Conservation (phyloP, 2,888 invertebrate genomes). For the Mamestra brassicae region DNA sequence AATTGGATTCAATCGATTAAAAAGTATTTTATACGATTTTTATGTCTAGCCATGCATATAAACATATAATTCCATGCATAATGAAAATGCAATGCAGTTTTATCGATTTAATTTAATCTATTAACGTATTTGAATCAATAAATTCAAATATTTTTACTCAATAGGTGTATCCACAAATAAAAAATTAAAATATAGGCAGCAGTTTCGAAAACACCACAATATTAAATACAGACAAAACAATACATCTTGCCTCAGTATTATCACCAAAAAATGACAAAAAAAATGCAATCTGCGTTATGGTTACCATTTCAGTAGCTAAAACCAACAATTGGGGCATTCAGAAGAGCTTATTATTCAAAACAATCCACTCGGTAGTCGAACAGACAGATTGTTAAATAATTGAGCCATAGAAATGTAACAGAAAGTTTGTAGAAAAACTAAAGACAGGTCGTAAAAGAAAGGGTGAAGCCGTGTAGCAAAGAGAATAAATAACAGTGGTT, state of each 20-base stretch:
- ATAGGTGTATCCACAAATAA: background rate
- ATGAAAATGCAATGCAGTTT: conserved; percentile 26
- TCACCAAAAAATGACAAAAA: conserved; percentile 16
- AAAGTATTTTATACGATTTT: conserved; percentile 19
- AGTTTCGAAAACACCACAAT: conserved; percentile 2
- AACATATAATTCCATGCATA: conserved; percentile 6
- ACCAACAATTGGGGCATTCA: conserved; percentile 45
- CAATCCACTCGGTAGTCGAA: conserved; percentile 34
- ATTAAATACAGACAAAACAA: conserved; percentile 1
- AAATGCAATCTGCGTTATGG: conserved; percentile 16
- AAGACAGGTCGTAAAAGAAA: conserved; percentile 47
- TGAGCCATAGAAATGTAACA: conserved; percentile 47
- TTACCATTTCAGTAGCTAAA: conserved; percentile 39
- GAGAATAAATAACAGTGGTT: conserved; percentile 13
- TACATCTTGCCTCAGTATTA: background rate
- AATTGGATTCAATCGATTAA: conserved; percentile 26
- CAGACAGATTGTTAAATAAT: conserved; percentile 50
- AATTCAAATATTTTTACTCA: background rate
- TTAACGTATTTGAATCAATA: conserved; percentile 12
- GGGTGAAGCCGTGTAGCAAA: conserved; percentile 7
- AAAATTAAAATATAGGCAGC: background rate
- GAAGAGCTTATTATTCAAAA: conserved; percentile 41
- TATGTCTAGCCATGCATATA: conserved; percentile 8
- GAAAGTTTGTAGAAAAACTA: conserved; percentile 23
- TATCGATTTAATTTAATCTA: conserved; percentile 2